Percentiles rank a stretch among this genome's conserved stretches.
Conservation (phyloP, 2,113 vertebrate genomes). For the Leucopternis melanops region DNA sequence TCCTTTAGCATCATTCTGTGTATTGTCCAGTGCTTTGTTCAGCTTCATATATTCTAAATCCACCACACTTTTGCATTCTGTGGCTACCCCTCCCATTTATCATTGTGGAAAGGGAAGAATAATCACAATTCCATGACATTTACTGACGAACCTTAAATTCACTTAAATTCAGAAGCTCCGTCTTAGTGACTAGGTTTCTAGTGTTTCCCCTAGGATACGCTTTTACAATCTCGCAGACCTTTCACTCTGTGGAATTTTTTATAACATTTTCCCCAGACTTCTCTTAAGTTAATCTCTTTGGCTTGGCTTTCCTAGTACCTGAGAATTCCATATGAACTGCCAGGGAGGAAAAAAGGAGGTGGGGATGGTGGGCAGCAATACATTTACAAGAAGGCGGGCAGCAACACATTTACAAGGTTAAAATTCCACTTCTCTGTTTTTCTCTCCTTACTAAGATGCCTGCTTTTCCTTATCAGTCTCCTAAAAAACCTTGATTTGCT, state of each 20-base stretch:
- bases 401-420: not conserved
- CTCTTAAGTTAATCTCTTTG: not conserved
- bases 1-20: not conserved
- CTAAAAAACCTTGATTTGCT: not conserved
- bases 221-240: not conserved
- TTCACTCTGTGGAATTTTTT: not conserved
- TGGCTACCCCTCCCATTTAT: not conserved
- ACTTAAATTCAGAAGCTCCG: not conserved
- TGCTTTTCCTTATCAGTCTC: not conserved
- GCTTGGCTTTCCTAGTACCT: not conserved
- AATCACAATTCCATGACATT: not conserved
- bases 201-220: not conserved
- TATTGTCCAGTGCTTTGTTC: not conserved
- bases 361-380: not conserved
- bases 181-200: not conserved
- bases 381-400: not conserved
- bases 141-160: not conserved
- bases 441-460: not conserved
- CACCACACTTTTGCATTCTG: not conserved
- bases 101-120: not conserved
- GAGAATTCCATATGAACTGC: constrained; percentile 12
- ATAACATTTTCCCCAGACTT: not conserved
- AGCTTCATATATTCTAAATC: not conserved
- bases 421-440: not conserved
- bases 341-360: not conserved